These are phyloP conservation scores for Beris chalybata DNA, from an alignment of 2,888 invertebrate species.

Conservation along the genomic window DNA sequence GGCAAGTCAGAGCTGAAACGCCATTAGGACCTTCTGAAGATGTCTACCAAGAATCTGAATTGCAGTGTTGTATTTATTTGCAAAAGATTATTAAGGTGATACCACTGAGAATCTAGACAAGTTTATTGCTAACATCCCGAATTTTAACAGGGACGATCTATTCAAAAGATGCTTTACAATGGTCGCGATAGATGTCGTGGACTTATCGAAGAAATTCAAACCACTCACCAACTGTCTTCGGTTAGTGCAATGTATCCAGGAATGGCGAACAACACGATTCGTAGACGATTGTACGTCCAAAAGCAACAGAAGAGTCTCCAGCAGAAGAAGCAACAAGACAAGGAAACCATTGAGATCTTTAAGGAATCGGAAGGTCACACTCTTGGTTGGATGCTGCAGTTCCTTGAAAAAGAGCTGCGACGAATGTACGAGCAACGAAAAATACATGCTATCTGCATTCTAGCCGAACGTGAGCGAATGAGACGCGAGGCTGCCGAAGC, in stretches of 20 bases:
- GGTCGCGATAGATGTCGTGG: slow-evolving; percentile 70
- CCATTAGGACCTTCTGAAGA: slow-evolving; percentile 45
- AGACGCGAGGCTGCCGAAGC: slow-evolving; percentile 80
- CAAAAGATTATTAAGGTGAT: slow-evolving; percentile 64
- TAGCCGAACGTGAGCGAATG: slow-evolving; percentile 76
- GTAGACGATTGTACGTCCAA: slow-evolving; percentile 47
- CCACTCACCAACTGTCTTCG: slow-evolving; percentile 60
- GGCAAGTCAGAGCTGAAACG: not conserved
- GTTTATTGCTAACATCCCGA: not conserved
- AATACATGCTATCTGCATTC: slow-evolving; percentile 75
- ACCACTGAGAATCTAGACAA: too few relatives aligned
- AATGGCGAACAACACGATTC: slow-evolving; percentile 53
- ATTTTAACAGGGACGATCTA: slow-evolving; percentile 62
- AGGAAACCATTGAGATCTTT: slow-evolving; percentile 64
- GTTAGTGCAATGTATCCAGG: slow-evolving; percentile 43
- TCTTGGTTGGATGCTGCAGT: slow-evolving; percentile 71
- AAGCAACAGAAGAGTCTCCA: slow-evolving; percentile 49
- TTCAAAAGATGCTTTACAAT: slow-evolving; percentile 73
- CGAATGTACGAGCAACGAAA: slow-evolving; percentile 76
- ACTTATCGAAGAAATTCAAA: slow-evolving; percentile 71
- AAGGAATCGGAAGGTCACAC: slow-evolving; percentile 72
- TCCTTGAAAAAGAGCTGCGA: slow-evolving; percentile 75
- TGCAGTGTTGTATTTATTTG: slow-evolving; percentile 63
- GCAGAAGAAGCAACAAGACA: slow-evolving; percentile 43
- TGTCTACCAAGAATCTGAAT: slow-evolving; percentile 53